Base-by-base conservation (phyloP, 2,113 vertebrate genomes). In the Scortum barcoo region DNA sequence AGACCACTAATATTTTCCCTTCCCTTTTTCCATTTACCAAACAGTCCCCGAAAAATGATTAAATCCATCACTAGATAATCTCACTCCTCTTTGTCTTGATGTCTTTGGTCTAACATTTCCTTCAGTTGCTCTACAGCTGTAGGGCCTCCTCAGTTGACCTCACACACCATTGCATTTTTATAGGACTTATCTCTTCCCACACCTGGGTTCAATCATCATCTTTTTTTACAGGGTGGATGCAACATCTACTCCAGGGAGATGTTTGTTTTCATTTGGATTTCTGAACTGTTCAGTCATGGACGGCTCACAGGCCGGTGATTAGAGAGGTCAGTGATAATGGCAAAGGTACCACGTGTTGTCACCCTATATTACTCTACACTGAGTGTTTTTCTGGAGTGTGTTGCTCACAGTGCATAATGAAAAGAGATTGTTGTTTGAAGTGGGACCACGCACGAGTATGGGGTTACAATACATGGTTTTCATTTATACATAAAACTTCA, bases 81-180 rank as follows among this genome's bases (percentile, higher is more conserved):
- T 81, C 11, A 3, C 54, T 75, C 63, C 33, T 82, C 38, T 74
- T 80, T 74, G 62, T 57, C 65, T 81, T 82, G 68, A 88, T 80
- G 83, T 83, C 72, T 86, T 79, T 69, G 51, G 70, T 90, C 72
- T 72, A 81, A 89, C 87, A 85, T 90, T 89, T 91, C 88, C 80
- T 78, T 53, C 86, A 85, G 89, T 90, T 92, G 88, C 78, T 83
- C 54, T 71, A 88, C 86, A 92, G 86, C 87, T 93, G 88, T 84
- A 72, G 62, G 80, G 73, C 85, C 56, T 76, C 74, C 76, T 82
- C 63, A 80, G n/a, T 78, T 91, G 66, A 88, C 81, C 82, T 81
- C 83, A 86, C 78, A 83, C 74, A 72, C 63, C 58, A 76, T 30
- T 51, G 72, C 72, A 36, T 82, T 71, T 74, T 74, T 86, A 81